These are phyloP conservation scores for Cerastis leucographa DNA, from an alignment of 2,888 invertebrate species.

Conservation along the genomic window DNA sequence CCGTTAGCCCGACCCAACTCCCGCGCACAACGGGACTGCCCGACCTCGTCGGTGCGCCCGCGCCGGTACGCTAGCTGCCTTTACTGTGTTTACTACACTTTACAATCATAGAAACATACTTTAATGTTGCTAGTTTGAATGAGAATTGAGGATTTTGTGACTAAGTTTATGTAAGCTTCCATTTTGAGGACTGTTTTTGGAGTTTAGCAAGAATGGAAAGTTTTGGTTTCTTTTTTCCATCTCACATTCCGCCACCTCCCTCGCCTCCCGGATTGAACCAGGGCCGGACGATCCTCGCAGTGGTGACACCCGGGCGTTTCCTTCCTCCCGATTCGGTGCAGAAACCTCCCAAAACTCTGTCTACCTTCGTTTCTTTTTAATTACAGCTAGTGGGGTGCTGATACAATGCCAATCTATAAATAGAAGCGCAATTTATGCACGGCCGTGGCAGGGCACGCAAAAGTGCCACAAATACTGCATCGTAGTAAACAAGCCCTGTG, in stretches of 20 bases:
- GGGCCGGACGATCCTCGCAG: too few relatives aligned
- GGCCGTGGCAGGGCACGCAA: conserved; percentile 71
- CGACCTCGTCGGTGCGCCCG: conserved; percentile 69
- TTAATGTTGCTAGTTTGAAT: conserved; percentile 46
- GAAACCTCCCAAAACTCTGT: too few relatives aligned
- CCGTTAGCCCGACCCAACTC: conserved; percentile 86
- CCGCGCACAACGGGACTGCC: conserved; percentile 81
- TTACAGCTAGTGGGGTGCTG: conserved; percentile 31
- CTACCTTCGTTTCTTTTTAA: conserved; percentile 35
- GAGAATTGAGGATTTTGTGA: conserved; percentile 32
- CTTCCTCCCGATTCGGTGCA: too few relatives aligned
- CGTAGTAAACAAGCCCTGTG: conserved; percentile 80
- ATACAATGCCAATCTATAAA: conserved; percentile 61
- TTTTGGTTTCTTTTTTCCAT: too few relatives aligned
- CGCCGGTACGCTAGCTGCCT: conserved; percentile 56
- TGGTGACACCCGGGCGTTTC: too few relatives aligned
- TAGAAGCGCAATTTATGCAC: conserved; percentile 67
- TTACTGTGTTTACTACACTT: conserved; percentile 68
- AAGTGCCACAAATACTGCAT: conserved; percentile 78
- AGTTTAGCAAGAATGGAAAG: not conserved
- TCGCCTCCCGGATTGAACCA: too few relatives aligned
- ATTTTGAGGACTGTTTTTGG: conserved; percentile 4
- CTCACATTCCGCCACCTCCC: too few relatives aligned
- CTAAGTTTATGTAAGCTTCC: conserved; percentile 14
- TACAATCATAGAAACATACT: conserved; percentile 66